These are phyloP conservation scores for Caenorhabditis angaria DNA, from an alignment of 2,888 invertebrate genomes.

Conservation along the genomic window DNA sequence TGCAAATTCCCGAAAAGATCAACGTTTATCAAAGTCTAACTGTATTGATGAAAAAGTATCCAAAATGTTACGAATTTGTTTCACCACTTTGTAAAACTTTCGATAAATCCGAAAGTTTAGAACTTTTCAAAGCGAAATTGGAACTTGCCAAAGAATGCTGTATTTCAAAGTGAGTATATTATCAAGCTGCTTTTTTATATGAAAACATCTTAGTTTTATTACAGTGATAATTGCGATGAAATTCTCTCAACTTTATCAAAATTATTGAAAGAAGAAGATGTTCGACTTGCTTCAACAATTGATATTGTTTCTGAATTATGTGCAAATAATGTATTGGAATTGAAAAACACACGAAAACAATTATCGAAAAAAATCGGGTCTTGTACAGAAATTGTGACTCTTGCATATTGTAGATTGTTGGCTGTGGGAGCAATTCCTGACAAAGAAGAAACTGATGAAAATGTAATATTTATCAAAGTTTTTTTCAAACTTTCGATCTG, in stretches of 20 bases:
- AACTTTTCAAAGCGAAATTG: conserved; percentile 14
- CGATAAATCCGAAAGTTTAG: not conserved
- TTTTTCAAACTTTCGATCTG: not conserved
- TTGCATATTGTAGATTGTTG: conserved; percentile 20
- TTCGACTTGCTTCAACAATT: conserved; percentile 5
- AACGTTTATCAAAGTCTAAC: not conserved
- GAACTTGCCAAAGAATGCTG: conserved; percentile 18
- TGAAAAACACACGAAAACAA: conserved; percentile 1
- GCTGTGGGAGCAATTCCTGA: conserved; percentile 3
- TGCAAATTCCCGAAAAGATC: not conserved
- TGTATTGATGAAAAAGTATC: conserved; percentile 14
- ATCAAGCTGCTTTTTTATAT: too few species aligned
- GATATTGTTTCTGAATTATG: conserved; percentile 6
- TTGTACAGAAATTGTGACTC: conserved; percentile 12
- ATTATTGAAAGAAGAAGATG: conserved; percentile 13
- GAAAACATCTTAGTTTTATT: conserved; percentile 8
- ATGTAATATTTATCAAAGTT: not conserved
- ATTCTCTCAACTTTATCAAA: conserved; percentile 8
- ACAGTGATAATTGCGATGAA: conserved; percentile 19
- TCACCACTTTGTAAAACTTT: not conserved
- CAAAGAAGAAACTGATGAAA: conserved; percentile 13
- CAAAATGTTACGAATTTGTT: not conserved
- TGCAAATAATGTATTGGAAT: conserved; percentile 19
- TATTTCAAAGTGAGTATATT: conserved; percentile 19
- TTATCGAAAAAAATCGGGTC: conserved; percentile 7